Evolutionary conservation across 2,797 vertebrate genomes (phyloP), one percentile per base, ranked within the genome.

Genomic region (Anableps anableps): DNA sequence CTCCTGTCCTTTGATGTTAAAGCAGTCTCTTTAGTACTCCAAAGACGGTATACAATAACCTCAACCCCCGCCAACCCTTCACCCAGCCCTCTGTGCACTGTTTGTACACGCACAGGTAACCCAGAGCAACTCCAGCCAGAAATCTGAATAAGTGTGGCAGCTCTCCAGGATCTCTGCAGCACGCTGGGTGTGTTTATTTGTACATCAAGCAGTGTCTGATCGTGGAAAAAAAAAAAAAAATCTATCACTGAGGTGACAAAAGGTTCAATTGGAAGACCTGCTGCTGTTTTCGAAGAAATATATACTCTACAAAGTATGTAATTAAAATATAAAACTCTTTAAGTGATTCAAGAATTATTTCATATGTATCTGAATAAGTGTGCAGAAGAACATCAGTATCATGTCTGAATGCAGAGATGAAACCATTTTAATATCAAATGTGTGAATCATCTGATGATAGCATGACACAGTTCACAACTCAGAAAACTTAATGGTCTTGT

Each of bases 1-100:
- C 64, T 66, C 86, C 89, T 85, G 41, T 82, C 53, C 91, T 95
- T 95, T 95, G 94, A 95, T 94, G 94, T 90, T 89, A 89, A 94
- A 94, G 87, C 90, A 91, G 90, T 83, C 90, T 92, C 89, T 93
- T 93, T 86, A 93, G 88, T 76, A 80, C 89, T 83, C 88, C 91
- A 93, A 89, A 92, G 90, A 91, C 62, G 66, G 80, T 66, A 68
- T 78, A 93, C 88, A 92, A 91, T 92, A 88, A 90, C 90, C 84
- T 88, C 83, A 84, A 88, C 79, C 82, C 85, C 76, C 76, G n/a
- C 71, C 38, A 68, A 43, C 83, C 75, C 51, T 78, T 77, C 82
- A 81, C 84, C 79, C 77, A 78, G 66, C 26, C 79, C 86, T 89
- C 83, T 87, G 81, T 79, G 86, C 74, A 70, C 80, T 74, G 76